Base-by-base conservation (phyloP, 2,113 vertebrate genomes). In the Sebastes fasciatus region DNA sequence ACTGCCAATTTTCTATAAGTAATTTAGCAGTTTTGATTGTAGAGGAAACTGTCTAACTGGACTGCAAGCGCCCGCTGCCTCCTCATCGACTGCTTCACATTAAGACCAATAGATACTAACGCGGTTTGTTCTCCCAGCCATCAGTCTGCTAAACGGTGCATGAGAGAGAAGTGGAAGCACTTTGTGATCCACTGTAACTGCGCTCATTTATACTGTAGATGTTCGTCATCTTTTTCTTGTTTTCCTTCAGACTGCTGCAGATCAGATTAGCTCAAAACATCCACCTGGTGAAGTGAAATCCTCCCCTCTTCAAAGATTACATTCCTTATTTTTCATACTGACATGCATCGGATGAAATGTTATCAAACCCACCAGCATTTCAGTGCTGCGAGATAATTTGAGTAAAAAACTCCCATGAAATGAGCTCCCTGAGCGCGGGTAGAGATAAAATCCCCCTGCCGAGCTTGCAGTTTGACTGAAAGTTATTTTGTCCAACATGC, bases 381-480 rank as follows among this genome's bases (percentile, higher is more conserved):
- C 70, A 54, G 42, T 3, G 66, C 66, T 16, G 14, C 0, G 57
- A 87, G 73, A 86, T 74, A 77, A 83, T 83, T 55, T 62, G 17
- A 45, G 49, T 51, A 78, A 72, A 55, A 65, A 45, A 62, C 34
- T 34, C 19, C 45, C 75, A 85, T 74, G 68, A 86, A 85, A 85
- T 82, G 72, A 88, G 82, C 77, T 76, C 49, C 55, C 49, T 43
- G 12, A 71, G 66, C 75, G 40, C 2, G 46, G 42, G 2, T 5
- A 4, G 0, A 82, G 85, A 82, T 82, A 82, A 51, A 17, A 84
- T 80, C 80, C 61, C 34, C 63, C 71, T 78, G 72, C 80, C 2
- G 51, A 87, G 87, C 48, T 87, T 79, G 82, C 83, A 86, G 61
- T 87, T 85, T 74, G 79, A 65, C 62, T 83, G 34, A 75, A 62